A percentile compares a stretch with the other conserved stretches of the same genome.
These are phyloP conservation scores for Mirounga angustirostris DNA, from an alignment of 2,113 vertebrate species.

Conservation along the genomic window DNA sequence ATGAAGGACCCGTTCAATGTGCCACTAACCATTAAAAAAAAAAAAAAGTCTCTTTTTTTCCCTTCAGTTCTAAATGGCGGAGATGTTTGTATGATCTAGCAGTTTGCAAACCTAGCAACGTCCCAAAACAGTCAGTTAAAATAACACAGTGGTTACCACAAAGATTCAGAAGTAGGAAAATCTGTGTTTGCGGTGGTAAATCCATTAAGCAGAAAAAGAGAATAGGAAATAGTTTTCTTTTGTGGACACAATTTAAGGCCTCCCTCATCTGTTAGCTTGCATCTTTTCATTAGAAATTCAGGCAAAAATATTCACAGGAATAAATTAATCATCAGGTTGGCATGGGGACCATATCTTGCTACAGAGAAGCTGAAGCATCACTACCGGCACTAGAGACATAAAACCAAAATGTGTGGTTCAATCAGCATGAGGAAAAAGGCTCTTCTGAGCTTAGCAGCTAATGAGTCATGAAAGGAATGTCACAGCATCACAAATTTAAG, in stretches of 20 bases:
- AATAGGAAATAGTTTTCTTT: neutral
- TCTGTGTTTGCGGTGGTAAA: neutral
- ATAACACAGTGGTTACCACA: conserved; percentile 33
- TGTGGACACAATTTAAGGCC: neutral
- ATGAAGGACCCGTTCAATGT: neutral
- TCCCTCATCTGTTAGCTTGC: neutral
- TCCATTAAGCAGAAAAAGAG: conserved; percentile 34
- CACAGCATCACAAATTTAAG: neutral
- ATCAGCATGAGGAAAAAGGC: neutral
- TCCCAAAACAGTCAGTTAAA: conserved; percentile 10
- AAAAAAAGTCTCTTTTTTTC: neutral
- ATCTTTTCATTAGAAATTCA: conserved; percentile 37
- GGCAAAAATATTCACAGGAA: conserved; percentile 21
- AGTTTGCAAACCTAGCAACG: conserved; percentile 26
- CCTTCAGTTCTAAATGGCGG: neutral
- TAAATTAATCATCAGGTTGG: conserved; percentile 35
- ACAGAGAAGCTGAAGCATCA: neutral
- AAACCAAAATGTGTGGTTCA: neutral
- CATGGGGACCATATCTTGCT: neutral
- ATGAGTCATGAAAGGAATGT: neutral
- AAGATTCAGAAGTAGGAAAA: conserved; percentile 50
- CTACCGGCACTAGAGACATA: neutral
- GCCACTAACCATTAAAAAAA: neutral
- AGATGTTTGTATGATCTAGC: neutral
- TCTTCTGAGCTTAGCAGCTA: neutral